Conservation (phyloP, 2,888 invertebrate species). For the Zaprionus lineosus region DNA sequence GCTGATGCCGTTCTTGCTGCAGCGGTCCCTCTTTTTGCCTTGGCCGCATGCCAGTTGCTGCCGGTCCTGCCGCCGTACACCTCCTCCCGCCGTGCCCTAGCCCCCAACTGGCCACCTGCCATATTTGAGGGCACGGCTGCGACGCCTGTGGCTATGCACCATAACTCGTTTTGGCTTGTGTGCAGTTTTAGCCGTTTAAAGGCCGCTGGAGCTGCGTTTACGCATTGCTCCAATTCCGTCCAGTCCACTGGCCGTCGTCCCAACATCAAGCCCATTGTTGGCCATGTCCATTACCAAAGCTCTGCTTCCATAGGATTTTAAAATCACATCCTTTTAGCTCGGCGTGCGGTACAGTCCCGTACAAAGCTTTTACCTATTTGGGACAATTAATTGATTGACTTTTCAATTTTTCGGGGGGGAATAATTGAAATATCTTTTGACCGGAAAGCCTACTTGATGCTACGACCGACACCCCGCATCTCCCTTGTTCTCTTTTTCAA, state of each 20-base stretch:
- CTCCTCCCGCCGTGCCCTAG: no score
- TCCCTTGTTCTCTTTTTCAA: no score
- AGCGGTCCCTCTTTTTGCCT: conserved; percentile 5
- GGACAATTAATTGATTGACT: no score
- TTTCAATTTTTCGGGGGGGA: no score
- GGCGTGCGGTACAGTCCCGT: no score
- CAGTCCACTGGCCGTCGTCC: background rate
- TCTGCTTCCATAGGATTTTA: no score
- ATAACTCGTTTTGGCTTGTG: conserved; percentile 53
- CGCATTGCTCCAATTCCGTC: conserved; percentile 35
- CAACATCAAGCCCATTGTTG: background rate
- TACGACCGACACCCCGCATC: no score
- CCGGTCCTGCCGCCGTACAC: conserved; percentile 6
- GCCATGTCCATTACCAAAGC: background rate
- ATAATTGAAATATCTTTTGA: no score
- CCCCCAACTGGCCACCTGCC: conserved; percentile 45
- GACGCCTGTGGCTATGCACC: conserved; percentile 47
- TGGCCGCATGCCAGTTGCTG: conserved; percentile 45
- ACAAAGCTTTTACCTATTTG: no score
- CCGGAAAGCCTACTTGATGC: no score
- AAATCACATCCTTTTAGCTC: no score
- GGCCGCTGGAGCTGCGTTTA: conserved; percentile 31
- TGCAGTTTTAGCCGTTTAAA: conserved; percentile 59
- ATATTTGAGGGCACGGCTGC: conserved; percentile 1
- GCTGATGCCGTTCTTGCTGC: no score